phyloP scores from a whole-genome alignment of 2,888 invertebrate species.

The Trimorus sp. region DNA sequence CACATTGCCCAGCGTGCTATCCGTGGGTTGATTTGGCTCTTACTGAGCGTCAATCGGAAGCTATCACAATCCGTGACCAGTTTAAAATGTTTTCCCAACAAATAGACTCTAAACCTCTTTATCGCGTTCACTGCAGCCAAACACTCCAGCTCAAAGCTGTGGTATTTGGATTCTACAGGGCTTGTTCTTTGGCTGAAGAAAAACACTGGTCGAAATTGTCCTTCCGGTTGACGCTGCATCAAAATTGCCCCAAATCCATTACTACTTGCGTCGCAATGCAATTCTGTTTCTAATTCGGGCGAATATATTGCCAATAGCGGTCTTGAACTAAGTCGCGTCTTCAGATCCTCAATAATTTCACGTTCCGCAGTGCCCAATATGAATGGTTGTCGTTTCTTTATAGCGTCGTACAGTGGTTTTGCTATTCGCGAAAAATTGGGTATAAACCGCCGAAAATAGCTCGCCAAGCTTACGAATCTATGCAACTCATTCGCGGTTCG shows the following conservation, averaged over 20 bases:
- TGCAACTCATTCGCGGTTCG: conserved; percentile 15
- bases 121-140: conserved; percentile 65
- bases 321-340: conserved; percentile 26
- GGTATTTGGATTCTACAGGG: conserved; percentile 69
- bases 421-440: conserved; percentile 15
- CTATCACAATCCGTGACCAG: conserved; percentile 26
- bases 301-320: conserved; percentile 62
- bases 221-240: conserved; percentile 70
- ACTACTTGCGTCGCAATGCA: conserved; percentile 74
- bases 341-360: conserved; percentile 44
- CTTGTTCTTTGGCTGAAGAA: conserved; percentile 72
- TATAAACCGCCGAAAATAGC: conserved; percentile 28
- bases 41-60: conserved; percentile 68
- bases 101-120: conserved; percentile 69
- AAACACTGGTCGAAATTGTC: conserved; percentile 66
- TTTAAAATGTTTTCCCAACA: conserved; percentile 58
- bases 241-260: conserved; percentile 73
- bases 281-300: conserved; percentile 69
- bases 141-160: conserved; percentile 74
- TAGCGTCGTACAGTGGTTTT: conserved; percentile 15
- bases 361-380: conserved; percentile 47
- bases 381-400: not conserved
- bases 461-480: conserved; percentile 13
- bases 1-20: conserved; percentile 71
- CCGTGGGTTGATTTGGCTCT: conserved; percentile 70